Conservation (phyloP, 2,888 invertebrate species). For the Cataglyphis livida region DNA sequence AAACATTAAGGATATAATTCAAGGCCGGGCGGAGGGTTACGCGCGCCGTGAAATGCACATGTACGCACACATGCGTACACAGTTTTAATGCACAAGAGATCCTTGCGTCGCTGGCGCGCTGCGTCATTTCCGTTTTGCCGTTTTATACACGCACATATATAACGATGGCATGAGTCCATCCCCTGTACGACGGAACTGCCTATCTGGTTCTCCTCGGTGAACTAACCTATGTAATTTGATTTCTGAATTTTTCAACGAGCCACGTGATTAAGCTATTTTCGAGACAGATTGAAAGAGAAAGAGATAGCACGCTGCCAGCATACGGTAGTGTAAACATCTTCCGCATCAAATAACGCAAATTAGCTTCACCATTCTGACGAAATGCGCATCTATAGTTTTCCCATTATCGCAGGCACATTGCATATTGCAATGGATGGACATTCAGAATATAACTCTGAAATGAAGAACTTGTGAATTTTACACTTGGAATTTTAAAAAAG, state of each 20-base stretch:
- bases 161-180: conserved; percentile 18
- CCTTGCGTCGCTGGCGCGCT: conserved; percentile 57
- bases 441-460: not conserved
- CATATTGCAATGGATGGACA: not conserved
- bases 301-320: conserved; percentile 20
- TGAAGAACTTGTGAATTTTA: not conserved
- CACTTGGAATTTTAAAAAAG: not conserved
- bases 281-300: not conserved
- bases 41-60: conserved; percentile 59
- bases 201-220: conserved; percentile 24
- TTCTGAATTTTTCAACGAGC: conserved; percentile 48
- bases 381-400: not conserved
- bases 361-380: not conserved
- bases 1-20: conserved; percentile 83
- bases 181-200: conserved; percentile 25
- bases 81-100: conserved; percentile 64
- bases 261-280: conserved; percentile 53
- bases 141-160: not conserved
- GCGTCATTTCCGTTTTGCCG: conserved; percentile 80
- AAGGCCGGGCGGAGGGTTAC: conserved; percentile 71
- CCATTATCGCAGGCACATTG: not conserved
- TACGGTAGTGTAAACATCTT: conserved; percentile 1
- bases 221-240: conserved; percentile 52
- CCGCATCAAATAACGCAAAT: not conserved
- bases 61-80: too few relatives aligned